Conservation (phyloP, 2,797 vertebrate species). For the Leptoclinus maculatus region DNA sequence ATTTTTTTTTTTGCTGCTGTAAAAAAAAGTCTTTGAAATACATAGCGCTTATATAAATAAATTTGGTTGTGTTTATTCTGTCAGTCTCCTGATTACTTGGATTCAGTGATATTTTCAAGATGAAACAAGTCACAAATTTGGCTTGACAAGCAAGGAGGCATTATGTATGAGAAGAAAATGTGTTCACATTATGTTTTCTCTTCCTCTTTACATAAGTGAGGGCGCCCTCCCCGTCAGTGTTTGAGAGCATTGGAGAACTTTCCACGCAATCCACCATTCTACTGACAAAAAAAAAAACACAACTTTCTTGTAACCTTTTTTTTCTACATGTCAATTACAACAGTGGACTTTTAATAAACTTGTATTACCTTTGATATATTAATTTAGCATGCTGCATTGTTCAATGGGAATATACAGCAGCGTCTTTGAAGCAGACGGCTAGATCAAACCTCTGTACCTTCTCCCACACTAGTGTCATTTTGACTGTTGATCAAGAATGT, state of each 20-base stretch:
- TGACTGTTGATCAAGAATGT: slow-evolving; percentile 30
- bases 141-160: slow-evolving; percentile 75
- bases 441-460: slow-evolving; percentile 7
- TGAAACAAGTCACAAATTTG: slow-evolving; percentile 80
- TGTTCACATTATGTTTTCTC: slow-evolving; percentile 61
- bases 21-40: slow-evolving; percentile 73
- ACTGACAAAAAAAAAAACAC: not conserved
- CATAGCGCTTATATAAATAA: slow-evolving; percentile 75
- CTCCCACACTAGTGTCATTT: slow-evolving; percentile 20
- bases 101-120: slow-evolving; percentile 77
- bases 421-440: not conserved
- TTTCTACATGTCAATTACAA: slow-evolving; percentile 17
- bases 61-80: slow-evolving; percentile 77
- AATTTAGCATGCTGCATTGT: not conserved
- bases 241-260: slow-evolving; percentile 12
- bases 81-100: slow-evolving; percentile 76
- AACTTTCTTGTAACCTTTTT: not conserved
- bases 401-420: not conserved
- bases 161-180: slow-evolving; percentile 68
- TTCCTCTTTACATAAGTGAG: slow-evolving; percentile 55
- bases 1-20: slow-evolving; percentile 58
- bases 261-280: slow-evolving; percentile 4
- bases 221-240: slow-evolving; percentile 18
- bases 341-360: not conserved
- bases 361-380: slow-evolving; percentile 15